Evolutionary conservation across 2,888 invertebrate genomes (phyloP).

Genomic region (Tachina fera): DNA sequence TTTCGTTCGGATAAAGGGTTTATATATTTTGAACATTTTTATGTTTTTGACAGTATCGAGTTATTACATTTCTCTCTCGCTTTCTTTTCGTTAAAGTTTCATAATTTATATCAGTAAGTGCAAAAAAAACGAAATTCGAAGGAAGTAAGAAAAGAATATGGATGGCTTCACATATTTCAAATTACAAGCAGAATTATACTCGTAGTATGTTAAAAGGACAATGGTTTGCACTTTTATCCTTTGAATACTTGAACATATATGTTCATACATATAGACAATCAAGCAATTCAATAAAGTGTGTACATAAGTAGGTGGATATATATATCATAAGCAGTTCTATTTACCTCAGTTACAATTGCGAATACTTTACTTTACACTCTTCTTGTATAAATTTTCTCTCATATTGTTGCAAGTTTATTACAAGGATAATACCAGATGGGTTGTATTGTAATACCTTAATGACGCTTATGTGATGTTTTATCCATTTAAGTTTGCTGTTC

Average conservation of each 20-base stretch:
- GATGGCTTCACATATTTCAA: conserved; percentile 22
- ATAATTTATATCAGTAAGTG: conserved; percentile 21
- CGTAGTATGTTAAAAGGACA: conserved; percentile 1
- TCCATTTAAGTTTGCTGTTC: conserved; percentile 27
- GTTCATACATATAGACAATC: background rate
- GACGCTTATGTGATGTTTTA: conserved; percentile 60
- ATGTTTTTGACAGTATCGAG: conserved; percentile 41
- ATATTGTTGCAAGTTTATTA: conserved; percentile 31
- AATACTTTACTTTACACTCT: background rate
- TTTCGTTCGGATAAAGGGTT: conserved; percentile 69
- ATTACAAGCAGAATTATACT: background rate
- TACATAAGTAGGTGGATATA: background rate
- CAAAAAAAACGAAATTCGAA: background rate
- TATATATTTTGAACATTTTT: conserved; percentile 56
- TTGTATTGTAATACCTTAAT: conserved; percentile 59
- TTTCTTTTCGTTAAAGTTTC: background rate
- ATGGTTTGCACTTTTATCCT: conserved; percentile 34
- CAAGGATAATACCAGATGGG: conserved; percentile 40
- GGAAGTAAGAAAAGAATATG: background rate
- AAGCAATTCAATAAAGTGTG: background rate
- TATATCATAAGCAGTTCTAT: conserved; percentile 14
- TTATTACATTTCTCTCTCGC: background rate
- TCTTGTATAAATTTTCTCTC: background rate
- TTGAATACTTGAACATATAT: conserved; percentile 23
- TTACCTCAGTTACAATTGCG: conserved; percentile 35